These are phyloP conservation scores for Drosophila mimetica DNA, from an alignment of 2,888 invertebrate genomes.

Conservation along the genomic window DNA sequence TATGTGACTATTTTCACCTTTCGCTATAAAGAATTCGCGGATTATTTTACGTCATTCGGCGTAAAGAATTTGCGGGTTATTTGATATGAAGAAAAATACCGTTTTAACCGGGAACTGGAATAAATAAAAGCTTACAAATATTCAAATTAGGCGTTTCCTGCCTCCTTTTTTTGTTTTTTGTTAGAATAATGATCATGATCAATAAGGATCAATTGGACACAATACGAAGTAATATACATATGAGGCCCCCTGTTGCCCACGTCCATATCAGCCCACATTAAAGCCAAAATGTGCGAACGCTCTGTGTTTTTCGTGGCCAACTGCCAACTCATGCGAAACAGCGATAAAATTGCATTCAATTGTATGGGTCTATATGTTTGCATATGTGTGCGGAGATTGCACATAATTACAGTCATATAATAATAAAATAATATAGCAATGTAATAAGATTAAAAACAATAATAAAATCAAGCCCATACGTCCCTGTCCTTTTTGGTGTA, in stretches of 20 bases:
- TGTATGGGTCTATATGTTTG: constrained; percentile 10
- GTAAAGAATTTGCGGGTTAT: too few species aligned
- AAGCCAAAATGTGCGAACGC: constrained; percentile 1
- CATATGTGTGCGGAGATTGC: constrained; percentile 33
- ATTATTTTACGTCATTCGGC: too few species aligned
- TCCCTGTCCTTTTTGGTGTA: not conserved
- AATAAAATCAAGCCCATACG: constrained; percentile 35
- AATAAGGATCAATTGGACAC: too few species aligned
- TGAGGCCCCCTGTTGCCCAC: not conserved
- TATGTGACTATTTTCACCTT: too few species aligned
- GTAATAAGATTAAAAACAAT: constrained; percentile 43
- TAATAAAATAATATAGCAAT: constrained; percentile 52
- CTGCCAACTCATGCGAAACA: constrained; percentile 61
- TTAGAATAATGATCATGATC: too few species aligned
- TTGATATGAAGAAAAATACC: too few species aligned
- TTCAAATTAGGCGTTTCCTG: too few species aligned
- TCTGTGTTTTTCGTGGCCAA: constrained; percentile 8
- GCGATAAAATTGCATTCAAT: constrained; percentile 62
- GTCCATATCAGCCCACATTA: constrained; percentile 9
- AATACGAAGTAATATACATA: too few species aligned
- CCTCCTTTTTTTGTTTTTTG: too few species aligned
- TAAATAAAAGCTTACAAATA: too few species aligned
- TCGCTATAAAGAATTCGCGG: too few species aligned
- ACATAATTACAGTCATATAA: constrained; percentile 53
- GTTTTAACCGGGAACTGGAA: not conserved